phyloP scores from a whole-genome alignment of 1,140 invertebrate species.

The Brachionus sp. region DNA sequence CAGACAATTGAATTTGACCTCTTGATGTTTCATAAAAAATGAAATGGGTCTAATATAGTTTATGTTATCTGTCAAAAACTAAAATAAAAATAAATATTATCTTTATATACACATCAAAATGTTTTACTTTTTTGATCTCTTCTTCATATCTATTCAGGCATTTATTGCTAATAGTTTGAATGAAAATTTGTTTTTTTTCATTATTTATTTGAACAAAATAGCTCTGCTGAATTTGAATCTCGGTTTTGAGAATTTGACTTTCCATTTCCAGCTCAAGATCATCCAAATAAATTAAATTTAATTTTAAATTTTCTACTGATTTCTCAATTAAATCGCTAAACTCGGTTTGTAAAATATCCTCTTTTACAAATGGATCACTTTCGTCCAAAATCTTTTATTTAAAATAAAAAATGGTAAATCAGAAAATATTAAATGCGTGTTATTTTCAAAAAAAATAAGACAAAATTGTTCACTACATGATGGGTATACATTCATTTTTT shows the following conservation, averaged over 20 bases:
- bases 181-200: background rate
- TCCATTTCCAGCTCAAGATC: slow-evolving; percentile 9
- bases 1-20: background rate
- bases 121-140: background rate
- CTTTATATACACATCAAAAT: background rate
- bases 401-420: background rate
- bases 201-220: background rate
- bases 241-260: background rate
- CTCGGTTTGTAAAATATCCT: background rate
- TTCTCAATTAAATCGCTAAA: background rate
- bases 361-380: background rate
- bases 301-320: background rate
- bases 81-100: background rate
- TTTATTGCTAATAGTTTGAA: background rate
- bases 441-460: no score
- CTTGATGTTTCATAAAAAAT: slow-evolving; percentile 7
- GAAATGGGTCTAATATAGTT: background rate
- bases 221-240: background rate
- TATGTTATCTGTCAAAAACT: background rate
- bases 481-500: no score
- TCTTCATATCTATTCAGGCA: background rate
- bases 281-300: background rate
- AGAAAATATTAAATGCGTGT: background rate
- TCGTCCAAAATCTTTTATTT: background rate
- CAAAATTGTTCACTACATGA: no score